Conservation (phyloP, 2,888 invertebrate genomes). For the Campoplex capitator region DNA sequence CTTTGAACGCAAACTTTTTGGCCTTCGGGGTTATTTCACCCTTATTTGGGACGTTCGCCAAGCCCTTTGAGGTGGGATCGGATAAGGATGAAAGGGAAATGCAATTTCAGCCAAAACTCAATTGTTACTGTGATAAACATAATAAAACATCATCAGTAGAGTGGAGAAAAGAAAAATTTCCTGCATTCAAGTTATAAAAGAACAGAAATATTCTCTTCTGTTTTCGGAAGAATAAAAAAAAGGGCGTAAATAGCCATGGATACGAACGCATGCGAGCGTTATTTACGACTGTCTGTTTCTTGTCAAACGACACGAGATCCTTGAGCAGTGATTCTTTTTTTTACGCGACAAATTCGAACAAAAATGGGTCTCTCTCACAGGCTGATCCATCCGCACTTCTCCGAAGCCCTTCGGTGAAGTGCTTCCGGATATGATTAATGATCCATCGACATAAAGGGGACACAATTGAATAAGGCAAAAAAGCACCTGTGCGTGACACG, state of each 20-base stretch:
- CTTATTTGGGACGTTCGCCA: constrained; percentile 2
- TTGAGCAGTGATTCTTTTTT: neutral
- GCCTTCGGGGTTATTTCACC: constrained; percentile 3
- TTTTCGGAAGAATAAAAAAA: neutral
- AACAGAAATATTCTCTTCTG: neutral
- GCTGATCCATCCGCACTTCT: neutral
- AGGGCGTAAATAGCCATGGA: neutral
- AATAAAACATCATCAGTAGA: neutral
- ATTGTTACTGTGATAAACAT: constrained; percentile 41
- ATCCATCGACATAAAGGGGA: neutral
- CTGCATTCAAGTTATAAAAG: neutral
- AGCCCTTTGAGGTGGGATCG: neutral
- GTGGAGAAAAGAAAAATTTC: neutral
- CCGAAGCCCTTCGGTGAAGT: neutral
- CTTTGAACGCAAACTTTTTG: constrained; percentile 13
- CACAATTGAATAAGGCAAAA: neutral
- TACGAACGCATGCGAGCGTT: neutral
- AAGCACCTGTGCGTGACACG: constrained; percentile 10
- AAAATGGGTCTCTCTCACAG: neutral
- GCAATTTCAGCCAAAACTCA: constrained; percentile 46
- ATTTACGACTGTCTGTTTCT: neutral
- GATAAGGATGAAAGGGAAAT: constrained; percentile 18
- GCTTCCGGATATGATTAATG: constrained; percentile 14
- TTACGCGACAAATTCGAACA: neutral
- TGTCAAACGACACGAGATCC: neutral